Base-by-base conservation (phyloP, 2,888 invertebrate genomes). In the Periphyllus acericola region DNA sequence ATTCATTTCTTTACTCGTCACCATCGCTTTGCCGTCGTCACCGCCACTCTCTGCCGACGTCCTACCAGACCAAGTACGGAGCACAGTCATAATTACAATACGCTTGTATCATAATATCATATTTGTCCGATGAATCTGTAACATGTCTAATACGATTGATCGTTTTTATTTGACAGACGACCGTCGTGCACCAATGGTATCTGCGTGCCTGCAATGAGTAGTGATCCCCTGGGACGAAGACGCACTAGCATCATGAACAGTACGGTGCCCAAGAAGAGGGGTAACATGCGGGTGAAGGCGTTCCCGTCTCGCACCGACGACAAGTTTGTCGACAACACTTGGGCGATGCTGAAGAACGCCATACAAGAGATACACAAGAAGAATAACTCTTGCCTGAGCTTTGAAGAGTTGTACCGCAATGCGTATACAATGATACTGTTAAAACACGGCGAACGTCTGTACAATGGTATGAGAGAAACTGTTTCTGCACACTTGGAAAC, bases 341-440 rank as follows among this genome's bases (percentile, higher is more conserved):
- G 99, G 99, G 94, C 95, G 89, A 94, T 99, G 91, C 92, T 99
- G 84, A 99, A 99, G 92, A 99, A 97, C 94, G 99, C 99, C 89
- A 99, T 99, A 91, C 98, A 99, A 92, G 99, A 99, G 93, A 99
- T 99, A 91, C 99, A 99, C 92, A 98, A 98, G 93, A 99, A 99
- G 93, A 99, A 99, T 92, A 99, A 99, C 93, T 99, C 98, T 89
- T 99, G 99, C 5, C 94, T 99, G 75, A 99, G 99, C 91, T 99
- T 99, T 92, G 99, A 99, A 92, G 99, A 99, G 92, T 94, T 99
- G 8, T 99, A 99, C 92, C 94, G 99, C 89, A 99, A 99, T 95
- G 99, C 99, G 34, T 99, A 99, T 92, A 99, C 99, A 87, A 99
- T 99, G 99, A 99, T 99, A 84, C 94, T 99, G 88, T 99, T 99